Evolutionary conservation across 1,140 invertebrate genomes (phyloP).

Genomic region (Drosophila bipectinata): DNA sequence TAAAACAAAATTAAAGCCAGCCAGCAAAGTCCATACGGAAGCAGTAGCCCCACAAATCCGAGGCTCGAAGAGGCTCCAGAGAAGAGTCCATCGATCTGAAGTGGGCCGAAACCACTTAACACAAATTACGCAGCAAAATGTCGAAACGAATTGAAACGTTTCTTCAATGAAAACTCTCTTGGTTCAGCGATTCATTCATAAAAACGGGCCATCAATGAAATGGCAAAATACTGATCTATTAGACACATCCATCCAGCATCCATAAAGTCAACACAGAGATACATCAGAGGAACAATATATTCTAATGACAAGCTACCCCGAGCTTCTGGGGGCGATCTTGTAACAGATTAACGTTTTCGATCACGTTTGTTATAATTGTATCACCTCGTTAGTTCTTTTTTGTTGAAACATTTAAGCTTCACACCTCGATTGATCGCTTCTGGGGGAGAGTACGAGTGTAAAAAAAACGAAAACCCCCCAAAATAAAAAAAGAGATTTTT

Average conservation of each 20-base stretch:
- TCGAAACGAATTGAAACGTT: constrained; percentile 80
- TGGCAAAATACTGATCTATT: constrained; percentile 63
- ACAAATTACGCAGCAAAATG: constrained; percentile 84
- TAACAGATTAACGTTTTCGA: constrained; percentile 66
- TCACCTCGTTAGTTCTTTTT: constrained; percentile 81
- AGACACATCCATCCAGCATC: constrained; percentile 48
- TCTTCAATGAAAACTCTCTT: constrained; percentile 59
- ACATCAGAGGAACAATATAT: constrained; percentile 64
- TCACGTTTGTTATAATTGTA: constrained; percentile 68
- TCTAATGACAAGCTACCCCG: constrained; percentile 72
- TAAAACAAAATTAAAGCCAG: constrained; percentile 58
- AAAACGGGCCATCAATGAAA: constrained; percentile 67
- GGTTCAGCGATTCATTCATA: constrained; percentile 49
- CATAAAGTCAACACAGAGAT: constrained; percentile 64
- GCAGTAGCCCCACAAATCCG: constrained; percentile 13
- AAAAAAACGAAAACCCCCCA: not conserved
- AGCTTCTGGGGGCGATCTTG: constrained; percentile 31
- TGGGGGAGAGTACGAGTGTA: not conserved
- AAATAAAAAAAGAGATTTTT: not conserved
- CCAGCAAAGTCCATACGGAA: constrained; percentile 35
- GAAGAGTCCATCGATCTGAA: constrained; percentile 54
- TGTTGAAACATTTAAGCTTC: constrained; percentile 63
- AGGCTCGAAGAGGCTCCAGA: not conserved
- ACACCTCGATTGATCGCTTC: constrained; percentile 12
- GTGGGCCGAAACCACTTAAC: constrained; percentile 82